phyloP scores from a whole-genome alignment of 2,888 invertebrate genomes.

The Trissonchulus latispiculum region DNA sequence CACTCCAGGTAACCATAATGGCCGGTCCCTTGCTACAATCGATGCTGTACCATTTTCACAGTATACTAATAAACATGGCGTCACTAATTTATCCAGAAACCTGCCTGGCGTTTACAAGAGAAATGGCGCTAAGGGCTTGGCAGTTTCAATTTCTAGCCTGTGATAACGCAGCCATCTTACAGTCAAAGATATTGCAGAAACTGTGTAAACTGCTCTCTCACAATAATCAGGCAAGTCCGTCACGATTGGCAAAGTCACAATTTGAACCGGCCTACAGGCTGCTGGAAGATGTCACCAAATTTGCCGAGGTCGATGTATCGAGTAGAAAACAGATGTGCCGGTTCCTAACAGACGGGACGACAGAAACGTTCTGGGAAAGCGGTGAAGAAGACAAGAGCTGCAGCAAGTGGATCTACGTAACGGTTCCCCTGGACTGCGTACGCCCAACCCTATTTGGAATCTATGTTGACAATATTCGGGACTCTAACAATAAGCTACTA shows the following conservation, averaged over 20 bases:
- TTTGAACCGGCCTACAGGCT: background rate
- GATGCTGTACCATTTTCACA: slow-evolving; percentile 38
- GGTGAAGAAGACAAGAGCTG: slow-evolving; percentile 76
- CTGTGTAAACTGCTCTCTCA: slow-evolving; percentile 35
- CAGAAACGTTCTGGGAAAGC: slow-evolving; percentile 98
- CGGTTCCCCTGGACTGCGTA: background rate
- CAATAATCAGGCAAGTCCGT: background rate
- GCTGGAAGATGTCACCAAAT: background rate
- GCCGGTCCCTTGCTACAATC: slow-evolving; percentile 5
- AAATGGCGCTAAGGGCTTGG: slow-evolving; percentile 41
- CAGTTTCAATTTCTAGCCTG: slow-evolving; percentile 39
- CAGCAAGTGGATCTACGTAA: background rate
- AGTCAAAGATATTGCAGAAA: slow-evolving; percentile 37
- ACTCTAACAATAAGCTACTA: slow-evolving; percentile 53
- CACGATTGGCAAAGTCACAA: background rate
- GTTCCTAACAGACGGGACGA: slow-evolving; percentile 80
- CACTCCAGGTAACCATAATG: slow-evolving; percentile 9
- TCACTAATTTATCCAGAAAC: slow-evolving; percentile 22
- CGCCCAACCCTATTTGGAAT: slow-evolving; percentile 64
- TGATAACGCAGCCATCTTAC: slow-evolving; percentile 39
- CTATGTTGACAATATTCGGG: slow-evolving; percentile 82
- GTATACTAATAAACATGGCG: slow-evolving; percentile 17
- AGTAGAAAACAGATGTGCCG: slow-evolving; percentile 87
- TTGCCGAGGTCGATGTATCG: slow-evolving; percentile 65
- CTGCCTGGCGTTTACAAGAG: slow-evolving; percentile 33